Base-by-base conservation (phyloP, 1,140 invertebrate species). In the Antheraea mylitta region DNA sequence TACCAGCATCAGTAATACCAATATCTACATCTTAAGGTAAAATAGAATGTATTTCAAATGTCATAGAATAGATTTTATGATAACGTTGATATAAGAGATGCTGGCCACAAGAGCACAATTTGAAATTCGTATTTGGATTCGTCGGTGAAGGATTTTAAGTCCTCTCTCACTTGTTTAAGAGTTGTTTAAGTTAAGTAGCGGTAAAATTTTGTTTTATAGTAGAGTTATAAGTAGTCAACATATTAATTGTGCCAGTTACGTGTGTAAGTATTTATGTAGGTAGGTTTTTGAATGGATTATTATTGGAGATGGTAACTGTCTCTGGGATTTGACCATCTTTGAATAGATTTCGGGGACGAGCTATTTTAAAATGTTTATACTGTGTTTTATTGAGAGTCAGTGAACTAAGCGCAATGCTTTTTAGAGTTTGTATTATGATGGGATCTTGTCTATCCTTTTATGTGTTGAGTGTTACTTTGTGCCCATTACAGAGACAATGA, bases 111-210 rank as follows among this genome's bases (percentile, higher is more conserved):
- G 82, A 85, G 78, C 78, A 86, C 86, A 85, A 89, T 89, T 89
- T 88, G 86, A 88, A 89, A 87, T 89, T 89, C 83, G 82, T 85
- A 90, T 89, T 89, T 85, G 79, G 86, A 88, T 76, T 86, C 80
- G 80, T 85, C 86, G 79, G 79, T 81, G 86, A 88, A 88, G 86
- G 86, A 89, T 84, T 88, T 90, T 87, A 88, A 89, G 82, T 88
- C 83, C 83, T 89, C 81, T 86, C 81, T 83, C 79, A 76, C 76
- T 82, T 84, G 79, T 83, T 86, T 85, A 81, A 86, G 85, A 85
- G 78, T 78, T 78, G 79, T 86, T 86, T 86, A 78, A 82, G 76
- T 79, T 80, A 78, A 78, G 83, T 89, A 89, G 85, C 83, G 81
- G 88, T 89, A 89, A 81, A 87, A 81, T 83, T 85, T 88, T 83